Evolutionary conservation across 2,113 vertebrate genomes (phyloP), one percentile per base, ranked within the genome.

Genomic region (Sinocyclocheilus grahami): DNA sequence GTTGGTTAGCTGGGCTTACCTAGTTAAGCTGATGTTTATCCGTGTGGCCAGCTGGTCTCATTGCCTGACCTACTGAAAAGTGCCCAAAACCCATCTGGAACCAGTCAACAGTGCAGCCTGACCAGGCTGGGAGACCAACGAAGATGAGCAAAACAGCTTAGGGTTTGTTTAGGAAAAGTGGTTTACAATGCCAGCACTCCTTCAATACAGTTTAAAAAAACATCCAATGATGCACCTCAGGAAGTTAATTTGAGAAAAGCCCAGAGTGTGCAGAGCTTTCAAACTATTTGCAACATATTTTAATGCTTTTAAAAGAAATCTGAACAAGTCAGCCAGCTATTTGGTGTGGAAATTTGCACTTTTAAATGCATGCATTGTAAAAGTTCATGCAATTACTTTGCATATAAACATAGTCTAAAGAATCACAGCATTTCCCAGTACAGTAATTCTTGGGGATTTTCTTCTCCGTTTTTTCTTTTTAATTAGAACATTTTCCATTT

Each of bases 391-490:
- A 88, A 33, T 81, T 88, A 81, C 33, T 60, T 33, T 72, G 72
- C 55, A 58, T 78, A 42, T 55, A 74, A 16, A 74, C 24, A 84
- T 58, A 80, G 22, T 87, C 18, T 14, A 80, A 80, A 11, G 10
- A 24, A 55, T 53, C 27, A 20, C 8, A 30, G 78, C 24, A 37
- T 87, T 88, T 30, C 55, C 63, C 51, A 69, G 79, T 83, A 77
- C 76, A 58, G 46, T 85, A 91, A 81, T 86, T 89, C 88, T 60
- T 88, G 90, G 85, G 76, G 85, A 86, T 82, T 87, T 87, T 89
- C 80, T 84, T 88, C 71, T 79, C 82, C 33, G 90, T 92, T 88
- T 91, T 93, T 94, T 94, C 91, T 92, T 95, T 94, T 93, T 93
- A 93, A 95, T 95, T 93, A 93, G 86, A 90, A 89, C 87, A 58